Evolutionary conservation across 2,113 vertebrate species (phyloP).

Genomic region (Hystrix brachyura): DNA sequence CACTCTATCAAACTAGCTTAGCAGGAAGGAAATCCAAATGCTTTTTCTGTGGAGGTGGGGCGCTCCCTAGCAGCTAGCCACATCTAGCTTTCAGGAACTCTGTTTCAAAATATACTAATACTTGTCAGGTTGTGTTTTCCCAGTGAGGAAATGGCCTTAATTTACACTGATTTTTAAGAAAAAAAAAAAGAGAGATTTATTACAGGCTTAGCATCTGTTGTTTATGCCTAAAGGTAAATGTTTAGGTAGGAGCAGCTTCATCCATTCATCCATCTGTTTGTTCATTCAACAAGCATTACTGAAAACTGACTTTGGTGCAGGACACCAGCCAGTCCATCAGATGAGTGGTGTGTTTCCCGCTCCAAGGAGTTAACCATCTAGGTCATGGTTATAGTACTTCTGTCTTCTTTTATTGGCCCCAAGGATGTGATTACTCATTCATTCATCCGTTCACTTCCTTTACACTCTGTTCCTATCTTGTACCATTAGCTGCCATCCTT

Average conservation of each 20-base stretch:
- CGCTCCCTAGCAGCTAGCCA: not conserved
- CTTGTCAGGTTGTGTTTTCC: not conserved
- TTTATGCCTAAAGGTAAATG: constrained; percentile 54
- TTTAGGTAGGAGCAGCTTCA: constrained; percentile 38
- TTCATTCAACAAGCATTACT: not conserved
- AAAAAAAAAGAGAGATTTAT: not conserved
- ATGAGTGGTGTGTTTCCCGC: not conserved
- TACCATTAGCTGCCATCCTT: not conserved
- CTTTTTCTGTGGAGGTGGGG: not conserved
- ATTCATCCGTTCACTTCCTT: not conserved
- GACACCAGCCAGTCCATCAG: not conserved
- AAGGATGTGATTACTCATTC: not conserved
- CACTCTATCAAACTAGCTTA: not conserved
- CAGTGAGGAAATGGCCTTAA: constrained; percentile 33
- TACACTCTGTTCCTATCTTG: not conserved
- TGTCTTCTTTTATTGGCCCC: not conserved
- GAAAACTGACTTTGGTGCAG: not conserved
- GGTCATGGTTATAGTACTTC: not conserved
- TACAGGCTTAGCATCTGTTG: constrained; percentile 36
- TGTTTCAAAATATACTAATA: not conserved
- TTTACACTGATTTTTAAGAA: constrained; percentile 64
- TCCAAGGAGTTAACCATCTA: not conserved
- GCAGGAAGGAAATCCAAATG: not conserved
- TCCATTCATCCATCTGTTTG: not conserved
- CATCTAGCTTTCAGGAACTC: not conserved